Evolutionary conservation across 2,113 vertebrate genomes (phyloP), one percentile per base, ranked within the genome.

Genomic region (Caretta caretta): DNA sequence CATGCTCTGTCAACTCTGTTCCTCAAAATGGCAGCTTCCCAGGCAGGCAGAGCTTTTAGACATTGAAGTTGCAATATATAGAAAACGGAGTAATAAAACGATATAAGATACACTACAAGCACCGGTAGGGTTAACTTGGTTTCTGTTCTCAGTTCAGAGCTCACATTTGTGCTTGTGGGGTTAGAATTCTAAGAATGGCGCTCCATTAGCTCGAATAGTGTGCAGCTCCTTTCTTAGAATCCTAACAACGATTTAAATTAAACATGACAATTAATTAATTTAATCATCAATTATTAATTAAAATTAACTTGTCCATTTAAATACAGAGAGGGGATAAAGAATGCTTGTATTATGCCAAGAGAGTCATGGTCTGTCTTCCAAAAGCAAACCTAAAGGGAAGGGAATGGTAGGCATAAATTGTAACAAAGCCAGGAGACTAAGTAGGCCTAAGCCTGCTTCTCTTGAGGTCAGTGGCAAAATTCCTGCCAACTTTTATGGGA

Each of bases 401-500:
- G 83, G 93, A 49, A 86, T 2, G 72, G n/a, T 49, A 16, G 14
- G 53, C 20, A 2, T 42, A 38, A n/a, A 62, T 11, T 53, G 62
- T 12, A 10, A 48, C 79, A 16, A 25, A 25, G 49, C 27, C 59
- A 81, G 46, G 10, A 12, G 12, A 27, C 46, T 83, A 78, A 10
- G 8, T 5, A 8, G 8, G 24, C 27, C n/a, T 62, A 17, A 49
- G 11, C 4, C 0, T 1, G n/a, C 80, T 84, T 57, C 56, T 72
- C 42, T 86, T 81, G 10, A 84, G 65, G 75, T 6, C 42, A 29
- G 0, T 6, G n/a, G 3, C n/a, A 53, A 53, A 84, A 72, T 31
- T 22, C 20, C 53, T 80, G 72, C 72, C 62, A 1, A 5, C 38
- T 46, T 48, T 14, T 3, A 0, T 1, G 8, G 2, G 69, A 50